These are phyloP conservation scores for Philonicus albiceps DNA, from an alignment of 2,888 invertebrate species.

Conservation along the genomic window DNA sequence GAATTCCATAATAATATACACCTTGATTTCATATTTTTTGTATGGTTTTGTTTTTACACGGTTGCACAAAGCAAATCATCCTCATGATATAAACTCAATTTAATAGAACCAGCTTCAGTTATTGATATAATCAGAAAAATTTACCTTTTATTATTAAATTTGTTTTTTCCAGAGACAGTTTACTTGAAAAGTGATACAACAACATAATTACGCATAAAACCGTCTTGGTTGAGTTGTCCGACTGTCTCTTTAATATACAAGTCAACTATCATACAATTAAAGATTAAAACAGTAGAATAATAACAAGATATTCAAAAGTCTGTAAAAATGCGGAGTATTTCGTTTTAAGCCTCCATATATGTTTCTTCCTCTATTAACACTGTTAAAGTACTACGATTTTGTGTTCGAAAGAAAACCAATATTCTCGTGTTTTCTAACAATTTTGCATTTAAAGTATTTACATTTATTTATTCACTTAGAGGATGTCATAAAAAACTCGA, in stretches of 20 bases:
- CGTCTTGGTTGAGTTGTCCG: neutral
- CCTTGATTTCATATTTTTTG: neutral
- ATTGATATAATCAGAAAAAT: neutral
- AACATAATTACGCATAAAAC: neutral
- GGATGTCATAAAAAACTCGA: neutral
- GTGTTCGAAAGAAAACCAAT: neutral
- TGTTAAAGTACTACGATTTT: neutral
- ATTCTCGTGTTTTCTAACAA: neutral
- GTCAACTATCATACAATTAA: neutral
- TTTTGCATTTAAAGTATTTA: neutral
- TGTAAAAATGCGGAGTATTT: neutral
- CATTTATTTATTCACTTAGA: neutral
- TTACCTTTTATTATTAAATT: neutral
- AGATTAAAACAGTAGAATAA: neutral
- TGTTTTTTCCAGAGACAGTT: neutral
- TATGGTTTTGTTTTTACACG: neutral
- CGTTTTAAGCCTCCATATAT: neutral
- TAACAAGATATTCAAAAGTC: neutral
- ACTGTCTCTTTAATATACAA: neutral
- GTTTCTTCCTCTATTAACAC: neutral
- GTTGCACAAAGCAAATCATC: neutral
- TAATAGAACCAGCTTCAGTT: neutral
- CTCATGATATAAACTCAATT: neutral
- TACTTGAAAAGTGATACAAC: neutral
- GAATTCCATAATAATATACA: slow-evolving; percentile 10